Evolutionary conservation across 2,888 invertebrate species (phyloP).

Genomic region (Morinoia aosen): DNA sequence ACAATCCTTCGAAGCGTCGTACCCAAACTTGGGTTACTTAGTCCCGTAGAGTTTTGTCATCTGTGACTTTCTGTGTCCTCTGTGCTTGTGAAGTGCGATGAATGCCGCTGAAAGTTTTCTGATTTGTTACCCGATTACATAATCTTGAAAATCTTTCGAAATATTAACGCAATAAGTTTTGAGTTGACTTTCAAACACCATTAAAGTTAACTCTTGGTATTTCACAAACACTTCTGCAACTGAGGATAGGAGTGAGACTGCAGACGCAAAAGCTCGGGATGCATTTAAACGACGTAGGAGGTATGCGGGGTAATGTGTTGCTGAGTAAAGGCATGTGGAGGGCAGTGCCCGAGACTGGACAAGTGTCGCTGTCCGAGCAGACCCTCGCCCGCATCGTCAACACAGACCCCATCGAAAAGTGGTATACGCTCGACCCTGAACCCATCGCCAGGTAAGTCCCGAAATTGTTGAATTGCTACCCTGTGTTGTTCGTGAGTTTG

Average conservation of each 20-base stretch:
- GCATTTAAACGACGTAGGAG: slow-evolving; percentile 53
- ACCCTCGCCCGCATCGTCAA: slow-evolving; percentile 71
- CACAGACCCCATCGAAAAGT: slow-evolving; percentile 74
- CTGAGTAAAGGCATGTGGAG: slow-evolving; percentile 59
- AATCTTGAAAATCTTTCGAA: not conserved
- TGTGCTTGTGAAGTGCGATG: slow-evolving; percentile 25
- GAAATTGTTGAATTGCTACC: not conserved
- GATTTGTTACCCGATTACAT: slow-evolving; percentile 25
- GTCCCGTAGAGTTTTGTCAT: slow-evolving; percentile 41
- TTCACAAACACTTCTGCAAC: not conserved
- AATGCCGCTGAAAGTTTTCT: slow-evolving; percentile 33
- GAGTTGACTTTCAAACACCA: not conserved
- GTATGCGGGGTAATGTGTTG: slow-evolving; percentile 21
- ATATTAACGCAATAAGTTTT: not conserved
- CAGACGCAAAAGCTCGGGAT: slow-evolving; percentile 50
- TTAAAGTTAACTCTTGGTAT: not conserved
- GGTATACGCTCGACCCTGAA: slow-evolving; percentile 74
- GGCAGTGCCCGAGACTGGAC: slow-evolving; percentile 60
- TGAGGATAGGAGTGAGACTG: slow-evolving; percentile 46
- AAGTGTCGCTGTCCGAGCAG: slow-evolving; percentile 62
- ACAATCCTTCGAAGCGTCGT: slow-evolving; percentile 30
- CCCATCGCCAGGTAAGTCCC: slow-evolving; percentile 74
- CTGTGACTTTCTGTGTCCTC: slow-evolving; percentile 29
- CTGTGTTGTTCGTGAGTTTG: not conserved
- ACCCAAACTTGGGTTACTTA: not conserved